Base-by-base conservation (phyloP, 2,113 vertebrate genomes). In the Orcinus orca region DNA sequence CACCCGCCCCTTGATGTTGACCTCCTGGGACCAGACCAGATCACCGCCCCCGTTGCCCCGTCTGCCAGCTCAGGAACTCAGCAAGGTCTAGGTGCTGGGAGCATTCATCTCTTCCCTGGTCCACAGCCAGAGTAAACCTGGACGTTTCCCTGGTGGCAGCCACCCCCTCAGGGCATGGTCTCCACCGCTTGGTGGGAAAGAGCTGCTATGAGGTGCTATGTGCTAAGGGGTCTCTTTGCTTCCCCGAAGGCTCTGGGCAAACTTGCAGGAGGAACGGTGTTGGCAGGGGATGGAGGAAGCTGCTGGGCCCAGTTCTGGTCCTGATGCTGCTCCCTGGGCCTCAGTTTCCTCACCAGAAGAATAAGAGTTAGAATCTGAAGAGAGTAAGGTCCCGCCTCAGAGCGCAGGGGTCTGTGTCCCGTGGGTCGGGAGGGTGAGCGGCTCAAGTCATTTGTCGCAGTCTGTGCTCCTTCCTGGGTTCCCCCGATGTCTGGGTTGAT, bases 231-330 rank as follows among this genome's bases (percentile, higher is more conserved):
- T 18, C 63, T 31, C 15, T 14, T 29, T 60, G 47, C 80, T 58
- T 90, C 26, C 70, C 58, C 0, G 41, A 73, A 95, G 62, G 50
- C 44, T 50, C 76, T 80, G 86, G 68, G 63, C 88, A 71, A 29
- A 76, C 53, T 0, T 41, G 2, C 0, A 18, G 63, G 29, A 44
- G 41, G 29, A 8, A 5, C 0, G 36, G 38, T 12, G 26, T 53
- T n/a, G 3, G 36, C 3, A 3, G 0, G 3, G 1, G 17, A 4
- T 1, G 0, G 41, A 29, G 79, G 29, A 36, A 0, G 1, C 38
- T 0, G 26, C 1, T 2, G 5, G 14, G 23, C 8, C 41, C 6
- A 2, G 20, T 6, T 21, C 67, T 26, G 29, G 31, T 25, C 81
- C 74, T 33, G 41, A 11, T 0, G 3, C 44, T 47, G 13, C 4